Conservation (phyloP, 2,113 vertebrate genomes). For the Xyliphius kryptos region DNA sequence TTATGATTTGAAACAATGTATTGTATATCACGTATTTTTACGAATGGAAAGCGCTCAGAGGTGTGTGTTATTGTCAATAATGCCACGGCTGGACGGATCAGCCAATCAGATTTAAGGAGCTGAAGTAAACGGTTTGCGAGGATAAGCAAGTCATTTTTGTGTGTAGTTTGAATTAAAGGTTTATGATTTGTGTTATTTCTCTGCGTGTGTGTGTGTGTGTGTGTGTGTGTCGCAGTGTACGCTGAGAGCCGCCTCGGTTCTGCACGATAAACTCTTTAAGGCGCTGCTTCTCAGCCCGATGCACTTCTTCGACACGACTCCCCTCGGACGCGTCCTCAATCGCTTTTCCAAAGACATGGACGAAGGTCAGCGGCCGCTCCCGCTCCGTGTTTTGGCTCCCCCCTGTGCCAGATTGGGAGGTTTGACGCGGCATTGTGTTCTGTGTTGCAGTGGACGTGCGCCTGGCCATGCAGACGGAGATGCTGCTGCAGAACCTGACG, state of each 20-base stretch:
- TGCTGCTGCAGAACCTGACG: conserved; percentile 73
- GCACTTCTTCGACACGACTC: conserved; percentile 74
- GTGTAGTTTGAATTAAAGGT: no score
- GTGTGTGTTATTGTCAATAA: no score
- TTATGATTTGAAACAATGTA: no score
- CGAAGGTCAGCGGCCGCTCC: conserved; percentile 63
- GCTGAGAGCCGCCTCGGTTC: conserved; percentile 64
- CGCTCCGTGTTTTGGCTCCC: not conserved
- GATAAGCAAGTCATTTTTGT: no score
- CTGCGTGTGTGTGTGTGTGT: not conserved
- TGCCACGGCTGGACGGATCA: no score
- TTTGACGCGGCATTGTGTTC: not conserved
- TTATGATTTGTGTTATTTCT: conserved; percentile 15
- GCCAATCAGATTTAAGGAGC: no score
- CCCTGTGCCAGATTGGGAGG: not conserved
- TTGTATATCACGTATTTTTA: no score
- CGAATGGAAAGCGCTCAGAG: no score
- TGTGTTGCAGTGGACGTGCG: conserved; percentile 66
- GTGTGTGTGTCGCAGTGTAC: conserved; percentile 61
- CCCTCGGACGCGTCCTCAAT: conserved; percentile 73
- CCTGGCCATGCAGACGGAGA: conserved; percentile 68
- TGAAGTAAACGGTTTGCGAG: no score
- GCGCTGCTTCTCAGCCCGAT: conserved; percentile 66
- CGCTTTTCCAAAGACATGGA: conserved; percentile 78
- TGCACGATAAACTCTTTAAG: conserved; percentile 70